Evolutionary conservation across 1,140 invertebrate genomes (phyloP), one percentile per base, ranked within the genome.

Genomic region (Heliothis subflexa): DNA sequence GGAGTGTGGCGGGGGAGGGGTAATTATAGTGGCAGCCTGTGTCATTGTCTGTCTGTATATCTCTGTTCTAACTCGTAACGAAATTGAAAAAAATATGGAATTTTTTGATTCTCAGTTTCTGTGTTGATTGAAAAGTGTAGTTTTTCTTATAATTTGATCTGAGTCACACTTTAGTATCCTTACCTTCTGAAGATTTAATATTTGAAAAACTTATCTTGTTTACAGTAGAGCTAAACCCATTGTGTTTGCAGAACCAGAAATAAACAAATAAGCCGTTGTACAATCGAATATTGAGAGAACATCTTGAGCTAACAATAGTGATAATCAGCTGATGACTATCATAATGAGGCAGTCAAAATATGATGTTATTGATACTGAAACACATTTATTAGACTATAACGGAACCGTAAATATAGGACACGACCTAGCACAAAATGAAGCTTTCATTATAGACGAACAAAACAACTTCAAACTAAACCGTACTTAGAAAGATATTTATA

Each of bases 1-100:
- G 52, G 75, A 78, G 47, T 40, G 83, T 78, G 87, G 84, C 72
- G 81, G 81, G 83, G 70, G 82, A 59, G 83, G 85, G 89, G 88
- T 91, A 91, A 91, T 91, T 88, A 91, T 81, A 90, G 87, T 72
- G 86, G 83, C 88, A 84, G 83, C 73, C 85, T 84, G 87, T 90
- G 89, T 91, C 90, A 91, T 91, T 91, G 88, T 86, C 85, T 85
- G 88, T 84, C 85, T 85, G 84, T 85, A 82, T 83, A 82, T 66
- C 78, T 83, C 81, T 80, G 79, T 87, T 84, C 89, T 89, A 89
- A 88, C 82, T 82, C 80, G 80, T 78, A 80, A 81, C 70, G 78
- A 86, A 89, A 87, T 89, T 88, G 87, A 87, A 89, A 84, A 88
- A 88, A 86, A 86, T 40, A 66, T 40, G 33, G 16, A 45, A 40